Percentiles rank a stretch among this genome's conserved stretches.
Conservation (phyloP, 64 coral and sea anemone species). For the Exaiptasia diaphana region DNA sequence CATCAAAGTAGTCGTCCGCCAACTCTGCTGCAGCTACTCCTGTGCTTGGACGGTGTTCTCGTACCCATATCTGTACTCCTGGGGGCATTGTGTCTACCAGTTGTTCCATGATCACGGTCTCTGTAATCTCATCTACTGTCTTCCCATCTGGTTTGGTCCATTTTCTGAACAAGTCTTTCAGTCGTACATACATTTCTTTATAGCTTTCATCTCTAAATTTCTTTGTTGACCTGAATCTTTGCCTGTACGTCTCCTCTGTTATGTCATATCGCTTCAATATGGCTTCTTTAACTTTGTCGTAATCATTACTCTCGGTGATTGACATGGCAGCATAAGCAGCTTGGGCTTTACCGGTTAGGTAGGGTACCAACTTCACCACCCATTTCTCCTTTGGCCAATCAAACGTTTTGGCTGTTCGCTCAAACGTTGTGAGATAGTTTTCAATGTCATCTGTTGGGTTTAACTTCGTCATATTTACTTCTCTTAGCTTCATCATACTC, state of each 20-base stretch:
- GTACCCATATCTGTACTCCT: slow-evolving; percentile 31
- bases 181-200: slow-evolving; percentile 21
- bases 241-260: slow-evolving; percentile 54
- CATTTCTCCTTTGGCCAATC: slow-evolving; percentile 37
- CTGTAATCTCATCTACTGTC: slow-evolving; percentile 16
- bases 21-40: slow-evolving; percentile 15
- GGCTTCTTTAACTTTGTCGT: slow-evolving; percentile 43
- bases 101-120: slow-evolving; percentile 38
- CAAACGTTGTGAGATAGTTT: slow-evolving; percentile 43
- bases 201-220: slow-evolving; percentile 43
- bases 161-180: slow-evolving; percentile 12
- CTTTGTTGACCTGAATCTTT: slow-evolving; percentile 34
- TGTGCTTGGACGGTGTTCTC: slow-evolving; percentile 13
- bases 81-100: slow-evolving; percentile 39
- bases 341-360: slow-evolving; percentile 53
- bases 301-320: slow-evolving; percentile 3
- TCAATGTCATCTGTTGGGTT: slow-evolving; percentile 38
- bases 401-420: background rate
- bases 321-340: slow-evolving; percentile 34
- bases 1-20: slow-evolving; percentile 16
- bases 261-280: slow-evolving; percentile 48
- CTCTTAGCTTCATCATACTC: slow-evolving; percentile 10
- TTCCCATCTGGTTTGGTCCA: slow-evolving; percentile 40
- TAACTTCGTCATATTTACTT: slow-evolving; percentile 22
- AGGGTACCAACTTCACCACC: slow-evolving; percentile 33